Evolutionary conservation across 1,140 invertebrate genomes (phyloP), one percentile per base, ranked within the genome.

Genomic region (Cherax quadricarinatus): DNA sequence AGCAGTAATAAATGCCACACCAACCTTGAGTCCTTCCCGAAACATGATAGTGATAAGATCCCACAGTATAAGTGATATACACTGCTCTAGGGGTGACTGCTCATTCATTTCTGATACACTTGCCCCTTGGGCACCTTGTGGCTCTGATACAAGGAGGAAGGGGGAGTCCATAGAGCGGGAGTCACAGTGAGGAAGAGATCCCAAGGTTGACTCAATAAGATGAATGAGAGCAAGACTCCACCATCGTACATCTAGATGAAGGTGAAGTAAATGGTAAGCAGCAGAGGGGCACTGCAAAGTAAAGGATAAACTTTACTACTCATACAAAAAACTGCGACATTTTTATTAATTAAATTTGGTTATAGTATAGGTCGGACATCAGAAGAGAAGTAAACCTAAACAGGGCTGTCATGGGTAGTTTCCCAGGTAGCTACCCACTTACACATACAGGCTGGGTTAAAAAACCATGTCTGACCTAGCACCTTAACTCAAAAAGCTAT

Each of bases 231-330:
- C 92, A 14, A 94, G 89, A 51, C 94, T 88, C 86, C 91, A 94
- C 94, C 94, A 94, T n/a, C 94, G 93, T 48, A 94, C 66, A 81
- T 94, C 94, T 88, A 94, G 82, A 51, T 94, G 93, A n/a, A 94
- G 82, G 87, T 94, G 94, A 62, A 94, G 93, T 41, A 94, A 86
- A 80, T 94, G 94, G 83, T 94, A 94, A 9, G 86, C 84, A 5
- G 94, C 89, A 41, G 94, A 94, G 0, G 92, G 80, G 60, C 94
- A 94, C 94, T 94, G 88, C 5, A 88, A 93, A 89, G 60, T 57
- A 57, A 57, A 57, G 53, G 9, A 57, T 57, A 57, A 57, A 41
- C 5, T 57, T 57, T 10, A 10, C 53, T 57, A 57, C 53, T 41
- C 30, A 41, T 41, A 41, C 30, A 41, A 41, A 41, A 41, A 41